These are phyloP conservation scores for Microcebus ravelobensis DNA, from an alignment of 2,113 vertebrate species.

Conservation along the genomic window DNA sequence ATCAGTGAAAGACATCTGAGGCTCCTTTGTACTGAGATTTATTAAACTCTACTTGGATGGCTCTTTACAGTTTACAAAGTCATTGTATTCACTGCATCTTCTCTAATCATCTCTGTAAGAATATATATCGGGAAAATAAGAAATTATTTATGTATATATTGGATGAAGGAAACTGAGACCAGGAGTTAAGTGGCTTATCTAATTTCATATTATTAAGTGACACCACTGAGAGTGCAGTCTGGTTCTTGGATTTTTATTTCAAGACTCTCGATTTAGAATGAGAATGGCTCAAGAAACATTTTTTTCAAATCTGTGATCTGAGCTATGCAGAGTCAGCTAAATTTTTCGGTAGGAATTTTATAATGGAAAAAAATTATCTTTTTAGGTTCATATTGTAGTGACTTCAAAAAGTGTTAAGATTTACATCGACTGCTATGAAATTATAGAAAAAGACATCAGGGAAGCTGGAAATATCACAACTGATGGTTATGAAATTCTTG, in stretches of 20 bases:
- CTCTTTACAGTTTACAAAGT: background rate
- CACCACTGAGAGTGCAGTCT: background rate
- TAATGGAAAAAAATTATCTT: slow-evolving; percentile 72
- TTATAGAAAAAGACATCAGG: slow-evolving; percentile 92
- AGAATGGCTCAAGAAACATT: background rate
- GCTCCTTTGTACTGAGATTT: background rate
- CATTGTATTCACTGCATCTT: background rate
- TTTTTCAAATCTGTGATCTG: background rate
- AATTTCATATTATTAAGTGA: background rate
- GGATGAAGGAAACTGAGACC: background rate
- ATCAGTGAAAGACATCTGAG: background rate
- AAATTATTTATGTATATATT: background rate
- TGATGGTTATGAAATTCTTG: slow-evolving; percentile 97
- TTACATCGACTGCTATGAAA: slow-evolving; percentile 95
- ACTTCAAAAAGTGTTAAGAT: slow-evolving; percentile 92
- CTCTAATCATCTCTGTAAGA: slow-evolving; percentile 2
- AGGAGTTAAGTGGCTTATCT: background rate
- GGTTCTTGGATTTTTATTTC: slow-evolving; percentile 18
- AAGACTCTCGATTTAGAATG: background rate
- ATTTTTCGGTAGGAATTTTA: slow-evolving; percentile 28
- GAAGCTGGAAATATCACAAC: slow-evolving; percentile 93
- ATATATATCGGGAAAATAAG: background rate
- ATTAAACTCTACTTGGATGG: background rate
- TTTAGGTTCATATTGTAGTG: slow-evolving; percentile 95
- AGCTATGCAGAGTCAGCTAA: background rate